Conservation (phyloP, 2,888 invertebrate species). For the Deilephila porcellus region DNA sequence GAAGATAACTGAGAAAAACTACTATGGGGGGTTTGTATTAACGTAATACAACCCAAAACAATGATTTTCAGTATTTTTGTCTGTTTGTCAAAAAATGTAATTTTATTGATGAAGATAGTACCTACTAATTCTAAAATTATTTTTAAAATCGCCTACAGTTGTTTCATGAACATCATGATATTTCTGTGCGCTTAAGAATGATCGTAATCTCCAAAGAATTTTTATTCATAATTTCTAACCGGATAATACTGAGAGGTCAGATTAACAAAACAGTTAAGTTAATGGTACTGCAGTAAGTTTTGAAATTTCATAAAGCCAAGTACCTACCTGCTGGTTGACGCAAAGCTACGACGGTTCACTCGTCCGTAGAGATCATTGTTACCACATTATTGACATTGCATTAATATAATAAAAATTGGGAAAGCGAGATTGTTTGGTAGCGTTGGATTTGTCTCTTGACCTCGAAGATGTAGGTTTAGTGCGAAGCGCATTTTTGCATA, state of each 20-base stretch:
- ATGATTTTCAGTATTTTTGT: too few relatives aligned
- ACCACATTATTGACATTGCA: conserved; percentile 32
- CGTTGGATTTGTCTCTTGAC: conserved; percentile 22
- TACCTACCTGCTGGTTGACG: conserved; percentile 34
- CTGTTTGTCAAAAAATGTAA: too few relatives aligned
- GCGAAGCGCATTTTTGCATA: not conserved
- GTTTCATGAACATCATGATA: too few relatives aligned
- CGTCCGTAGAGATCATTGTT: conserved; percentile 42
- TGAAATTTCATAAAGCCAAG: conserved; percentile 11
- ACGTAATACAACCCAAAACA: too few relatives aligned
- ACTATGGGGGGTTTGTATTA: too few relatives aligned
- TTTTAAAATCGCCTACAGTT: too few relatives aligned
- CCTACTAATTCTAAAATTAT: too few relatives aligned
- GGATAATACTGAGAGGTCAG: not conserved
- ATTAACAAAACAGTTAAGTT: conserved; percentile 9
- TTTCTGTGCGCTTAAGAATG: too few relatives aligned
- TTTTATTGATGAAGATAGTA: too few relatives aligned
- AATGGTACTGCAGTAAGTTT: conserved; percentile 4
- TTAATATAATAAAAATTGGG: conserved; percentile 25
- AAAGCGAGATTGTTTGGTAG: conserved; percentile 15
- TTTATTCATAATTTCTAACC: too few relatives aligned
- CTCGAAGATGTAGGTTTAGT: conserved; percentile 11
- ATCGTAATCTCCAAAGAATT: too few relatives aligned
- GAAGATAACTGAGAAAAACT: too few relatives aligned
- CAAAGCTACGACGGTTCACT: conserved; percentile 43